These are phyloP conservation scores for Stenoptilia bipunctidactyla DNA, from an alignment of 2,888 invertebrate genomes.

Conservation along the genomic window DNA sequence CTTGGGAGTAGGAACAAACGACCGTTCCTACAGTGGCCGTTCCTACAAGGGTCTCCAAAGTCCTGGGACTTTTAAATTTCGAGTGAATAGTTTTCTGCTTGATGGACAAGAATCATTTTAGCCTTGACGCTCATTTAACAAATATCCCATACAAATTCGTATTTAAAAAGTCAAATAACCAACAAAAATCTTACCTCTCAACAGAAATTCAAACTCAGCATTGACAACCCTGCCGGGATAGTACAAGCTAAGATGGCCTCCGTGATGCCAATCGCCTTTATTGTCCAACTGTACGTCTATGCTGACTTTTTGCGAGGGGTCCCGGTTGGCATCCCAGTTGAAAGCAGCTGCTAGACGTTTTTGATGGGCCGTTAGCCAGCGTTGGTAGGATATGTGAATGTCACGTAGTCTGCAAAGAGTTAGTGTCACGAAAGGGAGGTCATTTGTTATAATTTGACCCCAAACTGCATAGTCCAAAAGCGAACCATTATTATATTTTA, in stretches of 20 bases:
- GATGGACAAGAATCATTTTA: too few relatives aligned
- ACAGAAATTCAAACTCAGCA: slow-evolving; percentile 74
- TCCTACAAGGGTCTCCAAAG: too few relatives aligned
- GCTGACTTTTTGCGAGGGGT: slow-evolving; percentile 80
- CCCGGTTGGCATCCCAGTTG: slow-evolving; percentile 89
- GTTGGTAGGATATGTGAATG: slow-evolving; percentile 76
- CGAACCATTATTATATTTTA: too few relatives aligned
- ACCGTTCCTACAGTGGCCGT: too few relatives aligned
- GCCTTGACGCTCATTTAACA: too few relatives aligned
- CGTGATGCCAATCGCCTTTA: slow-evolving; percentile 72
- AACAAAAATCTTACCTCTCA: slow-evolving; percentile 46
- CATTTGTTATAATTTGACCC: too few relatives aligned
- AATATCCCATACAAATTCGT: too few relatives aligned
- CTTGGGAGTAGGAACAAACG: too few relatives aligned
- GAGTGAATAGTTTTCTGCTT: too few relatives aligned
- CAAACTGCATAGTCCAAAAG: too few relatives aligned
- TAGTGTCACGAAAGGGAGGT: background rate
- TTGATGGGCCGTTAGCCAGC: slow-evolving; percentile 68
- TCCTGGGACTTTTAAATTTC: too few relatives aligned
- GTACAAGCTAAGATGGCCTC: slow-evolving; percentile 74
- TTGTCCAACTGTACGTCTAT: slow-evolving; percentile 74
- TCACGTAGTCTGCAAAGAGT: slow-evolving; percentile 74
- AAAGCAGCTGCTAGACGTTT: slow-evolving; percentile 80
- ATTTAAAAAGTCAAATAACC: too few relatives aligned
- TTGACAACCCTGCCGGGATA: slow-evolving; percentile 83